These are phyloP conservation scores for Pseudomyrmex cubaensis DNA, from an alignment of 1,140 invertebrate species.

Conservation along the genomic window DNA sequence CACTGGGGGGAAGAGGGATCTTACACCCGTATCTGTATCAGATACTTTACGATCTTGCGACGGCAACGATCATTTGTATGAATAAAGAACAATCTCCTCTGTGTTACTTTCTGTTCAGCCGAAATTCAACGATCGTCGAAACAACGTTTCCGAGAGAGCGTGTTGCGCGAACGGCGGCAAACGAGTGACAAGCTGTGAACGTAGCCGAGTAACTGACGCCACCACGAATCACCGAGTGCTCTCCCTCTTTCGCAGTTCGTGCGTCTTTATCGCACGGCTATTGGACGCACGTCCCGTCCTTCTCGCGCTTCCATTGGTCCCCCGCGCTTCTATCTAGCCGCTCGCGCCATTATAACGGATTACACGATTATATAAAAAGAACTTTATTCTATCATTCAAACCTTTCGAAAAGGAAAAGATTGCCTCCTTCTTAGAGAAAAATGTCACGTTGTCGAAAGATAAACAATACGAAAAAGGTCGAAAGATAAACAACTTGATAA, in stretches of 20 bases:
- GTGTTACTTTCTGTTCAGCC: neutral
- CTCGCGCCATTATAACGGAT: conserved; percentile 18
- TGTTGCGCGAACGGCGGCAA: conserved; percentile 63
- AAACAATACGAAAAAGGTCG: neutral
- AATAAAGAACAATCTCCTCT: neutral
- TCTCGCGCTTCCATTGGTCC: conserved; percentile 37
- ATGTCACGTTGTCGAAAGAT: neutral
- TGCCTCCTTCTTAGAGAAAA: neutral
- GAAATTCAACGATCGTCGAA: conserved; percentile 53
- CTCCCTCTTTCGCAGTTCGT: conserved; percentile 53
- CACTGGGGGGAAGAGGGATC: neutral
- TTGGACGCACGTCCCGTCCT: conserved; percentile 8
- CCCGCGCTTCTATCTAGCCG: conserved; percentile 5
- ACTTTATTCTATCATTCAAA: neutral
- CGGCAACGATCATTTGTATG: conserved; percentile 19
- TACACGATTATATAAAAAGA: neutral
- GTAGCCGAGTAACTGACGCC: conserved; percentile 80
- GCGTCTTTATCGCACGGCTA: conserved; percentile 54
- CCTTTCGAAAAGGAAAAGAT: no score
- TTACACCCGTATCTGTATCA: conserved; percentile 29
- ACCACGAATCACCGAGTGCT: conserved; percentile 66
- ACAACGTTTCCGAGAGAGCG: conserved; percentile 23
- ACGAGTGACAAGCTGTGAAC: conserved; percentile 59
- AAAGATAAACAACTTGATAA: no score
- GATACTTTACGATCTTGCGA: neutral